Conservation (phyloP, 2,113 vertebrate genomes). For the Physeter macrocephalus region DNA sequence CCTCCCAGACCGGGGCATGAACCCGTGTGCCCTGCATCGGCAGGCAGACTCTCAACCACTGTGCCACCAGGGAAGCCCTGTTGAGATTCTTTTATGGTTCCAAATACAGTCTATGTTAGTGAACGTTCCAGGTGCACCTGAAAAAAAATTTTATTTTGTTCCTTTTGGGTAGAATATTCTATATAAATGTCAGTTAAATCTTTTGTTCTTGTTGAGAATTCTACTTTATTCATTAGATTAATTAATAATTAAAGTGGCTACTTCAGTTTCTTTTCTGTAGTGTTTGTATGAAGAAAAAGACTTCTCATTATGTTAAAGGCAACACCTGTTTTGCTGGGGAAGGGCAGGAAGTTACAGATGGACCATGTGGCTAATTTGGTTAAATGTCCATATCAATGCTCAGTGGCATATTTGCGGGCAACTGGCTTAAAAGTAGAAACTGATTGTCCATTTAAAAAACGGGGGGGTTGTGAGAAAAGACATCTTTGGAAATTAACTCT, state of each 20-base stretch:
- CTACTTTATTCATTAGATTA: background rate
- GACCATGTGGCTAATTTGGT: slow-evolving; percentile 73
- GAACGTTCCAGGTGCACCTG: background rate
- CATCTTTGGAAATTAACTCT: slow-evolving; percentile 77
- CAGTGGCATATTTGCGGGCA: slow-evolving; percentile 62
- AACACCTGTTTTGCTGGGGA: slow-evolving; percentile 62
- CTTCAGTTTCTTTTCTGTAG: background rate
- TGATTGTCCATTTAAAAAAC: slow-evolving; percentile 66
- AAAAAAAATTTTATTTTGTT: background rate
- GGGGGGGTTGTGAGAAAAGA: slow-evolving; percentile 59
- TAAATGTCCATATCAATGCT: slow-evolving; percentile 74
- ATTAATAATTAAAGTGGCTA: background rate
- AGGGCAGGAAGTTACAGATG: slow-evolving; percentile 58
- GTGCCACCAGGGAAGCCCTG: too few relatives aligned
- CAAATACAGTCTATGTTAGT: background rate
- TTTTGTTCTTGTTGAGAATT: background rate
- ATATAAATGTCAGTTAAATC: background rate
- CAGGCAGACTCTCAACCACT: too few relatives aligned
- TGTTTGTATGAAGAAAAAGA: slow-evolving; percentile 47
- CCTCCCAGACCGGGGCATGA: too few relatives aligned
- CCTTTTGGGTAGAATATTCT: background rate
- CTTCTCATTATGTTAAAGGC: slow-evolving; percentile 66
- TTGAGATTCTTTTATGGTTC: background rate
- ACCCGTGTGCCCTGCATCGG: too few relatives aligned
- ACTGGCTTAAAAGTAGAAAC: slow-evolving; percentile 62